Conservation (phyloP, 2,888 invertebrate species). For the Nymphalis c-album region DNA sequence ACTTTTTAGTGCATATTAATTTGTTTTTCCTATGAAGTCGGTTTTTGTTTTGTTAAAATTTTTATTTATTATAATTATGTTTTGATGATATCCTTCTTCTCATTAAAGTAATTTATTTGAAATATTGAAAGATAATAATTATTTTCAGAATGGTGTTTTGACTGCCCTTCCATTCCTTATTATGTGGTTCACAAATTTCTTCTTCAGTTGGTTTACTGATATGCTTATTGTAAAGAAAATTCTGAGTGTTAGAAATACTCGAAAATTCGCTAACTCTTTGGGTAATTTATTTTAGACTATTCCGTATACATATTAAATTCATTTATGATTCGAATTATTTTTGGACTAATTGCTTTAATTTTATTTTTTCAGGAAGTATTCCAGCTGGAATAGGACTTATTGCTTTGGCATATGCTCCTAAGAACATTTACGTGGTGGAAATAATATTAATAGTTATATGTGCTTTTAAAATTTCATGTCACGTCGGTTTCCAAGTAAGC, state of each 20-base stretch:
- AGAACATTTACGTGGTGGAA: conserved; percentile 77
- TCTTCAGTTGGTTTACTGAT: conserved; percentile 86
- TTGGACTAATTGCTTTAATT: neutral
- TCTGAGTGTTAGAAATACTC: conserved; percentile 76
- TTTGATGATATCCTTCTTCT: too few species aligned
- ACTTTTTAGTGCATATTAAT: too few species aligned
- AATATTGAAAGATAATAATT: neutral
- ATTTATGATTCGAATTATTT: too few species aligned
- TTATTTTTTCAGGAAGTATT: conserved; percentile 70
- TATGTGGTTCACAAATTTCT: conserved; percentile 87
- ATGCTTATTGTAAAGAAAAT: conserved; percentile 79
- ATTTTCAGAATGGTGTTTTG: conserved; percentile 84
- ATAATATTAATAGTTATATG: conserved; percentile 82
- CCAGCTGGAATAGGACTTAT: conserved; percentile 81
- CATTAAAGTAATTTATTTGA: too few species aligned
- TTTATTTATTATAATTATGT: too few species aligned
- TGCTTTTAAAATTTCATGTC: conserved; percentile 82
- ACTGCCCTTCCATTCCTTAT: conserved; percentile 88
- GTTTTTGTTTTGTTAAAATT: too few species aligned
- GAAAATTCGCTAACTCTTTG: conserved; percentile 81
- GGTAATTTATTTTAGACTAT: conserved; percentile 52
- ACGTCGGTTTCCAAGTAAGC: conserved; percentile 83
- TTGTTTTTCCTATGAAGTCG: too few species aligned
- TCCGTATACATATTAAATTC: neutral
- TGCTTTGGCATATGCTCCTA: conserved; percentile 76